Evolutionary conservation across 2,888 invertebrate genomes (phyloP), one percentile per base, ranked within the genome.

Genomic region (Microctonus aethiopoides): DNA sequence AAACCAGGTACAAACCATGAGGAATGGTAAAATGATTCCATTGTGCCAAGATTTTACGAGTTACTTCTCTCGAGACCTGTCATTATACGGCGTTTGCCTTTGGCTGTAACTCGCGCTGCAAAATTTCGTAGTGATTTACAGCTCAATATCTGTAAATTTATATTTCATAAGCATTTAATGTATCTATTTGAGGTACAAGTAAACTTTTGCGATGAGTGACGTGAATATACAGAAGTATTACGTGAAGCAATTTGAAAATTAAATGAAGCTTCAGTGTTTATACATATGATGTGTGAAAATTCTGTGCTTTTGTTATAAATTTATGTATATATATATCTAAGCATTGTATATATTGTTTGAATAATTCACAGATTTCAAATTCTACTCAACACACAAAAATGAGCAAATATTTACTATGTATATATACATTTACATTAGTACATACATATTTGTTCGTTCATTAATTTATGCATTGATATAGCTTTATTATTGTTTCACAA

Each of bases 1-100:
- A 60, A 60, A 60, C 60, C 39, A 39, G 26, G 34, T 29, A 13
- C 34, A 29, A 57, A 29, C 26, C 29, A 65, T 54, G 70, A 36
- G 68, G 64, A 72, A 66, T 67, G 29, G 66, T 73, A 74, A 74
- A 82, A 85, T 81, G 80, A 84, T 84, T 84, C 79, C 84, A 84
- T 84, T 83, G 84, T 81, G 80, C 78, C 81, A 78, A 77, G 76
- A 82, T 86, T 86, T 86, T 86, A 86, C 82, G 86, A 86, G 85
- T 82, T 77, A 77, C 79, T 79, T 73, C 78, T 83, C 81, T 79
- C 61, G 52, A 83, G 81, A 80, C 83, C 84, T 82, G 84, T 85
- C 83, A 85, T 86, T 85, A 84, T 77, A 71, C 78, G 73, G 76
- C 75, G 77, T 78, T 79, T 77, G 81, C 76, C 78, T 77, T 78